Conservation (phyloP, 30 jellyfish, hydroid and myxozoan species). For the Catostylus mosaicus region DNA sequence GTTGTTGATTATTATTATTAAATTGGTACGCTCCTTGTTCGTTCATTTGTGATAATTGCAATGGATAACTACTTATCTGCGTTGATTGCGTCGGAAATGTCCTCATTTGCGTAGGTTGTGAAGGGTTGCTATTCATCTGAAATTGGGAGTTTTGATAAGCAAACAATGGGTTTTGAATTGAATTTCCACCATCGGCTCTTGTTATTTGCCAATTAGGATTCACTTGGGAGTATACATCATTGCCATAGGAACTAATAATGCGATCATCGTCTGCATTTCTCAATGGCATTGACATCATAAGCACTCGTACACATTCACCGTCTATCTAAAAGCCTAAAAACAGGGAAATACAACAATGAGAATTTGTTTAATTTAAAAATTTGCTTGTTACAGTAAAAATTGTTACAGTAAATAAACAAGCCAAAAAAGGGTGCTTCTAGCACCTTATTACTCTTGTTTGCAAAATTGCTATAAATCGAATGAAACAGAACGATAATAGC, state of each 20-base stretch:
- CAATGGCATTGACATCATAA: background rate
- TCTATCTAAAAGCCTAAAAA: too few species aligned
- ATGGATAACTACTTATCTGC: background rate
- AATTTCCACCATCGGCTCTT: background rate
- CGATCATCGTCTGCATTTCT: background rate
- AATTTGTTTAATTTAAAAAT: too few species aligned
- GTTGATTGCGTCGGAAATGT: background rate
- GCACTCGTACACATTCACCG: background rate
- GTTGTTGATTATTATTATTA: background rate
- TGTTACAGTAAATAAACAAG: too few species aligned
- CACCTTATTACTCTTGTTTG: too few species aligned
- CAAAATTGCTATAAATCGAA: too few species aligned
- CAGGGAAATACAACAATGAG: too few species aligned
- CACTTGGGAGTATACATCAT: background rate
- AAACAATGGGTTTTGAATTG: background rate
- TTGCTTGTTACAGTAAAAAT: too few species aligned
- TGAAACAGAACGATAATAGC: too few species aligned
- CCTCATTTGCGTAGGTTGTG: background rate
- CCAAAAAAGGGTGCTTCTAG: too few species aligned
- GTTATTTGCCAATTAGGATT: background rate
- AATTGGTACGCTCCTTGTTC: background rate
- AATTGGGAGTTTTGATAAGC: too few species aligned
- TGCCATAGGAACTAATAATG: background rate
- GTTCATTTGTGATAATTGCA: background rate
- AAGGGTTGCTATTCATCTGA: background rate